Evolutionary conservation across 2,888 invertebrate species (phyloP), one percentile per base, ranked within the genome.

Genomic region (Iphiclides podalirius): DNA sequence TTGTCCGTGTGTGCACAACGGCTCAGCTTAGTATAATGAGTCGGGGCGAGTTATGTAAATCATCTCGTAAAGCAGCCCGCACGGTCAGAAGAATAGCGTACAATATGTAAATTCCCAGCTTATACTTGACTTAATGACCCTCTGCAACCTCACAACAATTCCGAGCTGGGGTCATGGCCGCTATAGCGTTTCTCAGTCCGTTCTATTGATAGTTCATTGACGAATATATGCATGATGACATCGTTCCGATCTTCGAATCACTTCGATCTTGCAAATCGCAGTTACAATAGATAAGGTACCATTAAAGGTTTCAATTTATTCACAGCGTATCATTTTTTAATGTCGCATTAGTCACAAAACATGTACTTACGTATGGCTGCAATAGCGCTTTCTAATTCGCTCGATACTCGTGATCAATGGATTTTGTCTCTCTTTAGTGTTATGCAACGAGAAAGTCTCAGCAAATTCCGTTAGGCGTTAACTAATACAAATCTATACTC

Each of bases 321-420:
- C n/a, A 9, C n/a, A 28, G n/a, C 9, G n/a, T n/a, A n/a, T n/a
- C n/a, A n/a, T n/a, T n/a, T n/a, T n/a, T n/a, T n/a, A n/a, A n/a
- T n/a, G n/a, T n/a, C n/a, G n/a, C n/a, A n/a, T n/a, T n/a, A n/a
- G n/a, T n/a, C n/a, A n/a, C n/a, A n/a, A 4, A 31, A n/a, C n/a
- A 31, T 31, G 31, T 11, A 2, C 3, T n/a, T n/a, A 31, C 6
- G 11, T 12, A n/a, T 31, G 11, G 2, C 9, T 11, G 11, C 17
- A 47, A 47, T 23, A 47, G 34, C 14, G 49, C 60, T 61, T 59
- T 61, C 59, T 58, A 53, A 50, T 47, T 17, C 43, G 45, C 47
- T 26, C 43, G 43, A 53, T 46, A 43, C 42, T 45, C 41, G 52
- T 50, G 45, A 50, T 50, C 50, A 50, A 54, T 54, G 44, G 50